These are phyloP conservation scores for Scolanthus callimorphus DNA, from an alignment of 92 coral and sea anemone species.

Conservation along the genomic window DNA sequence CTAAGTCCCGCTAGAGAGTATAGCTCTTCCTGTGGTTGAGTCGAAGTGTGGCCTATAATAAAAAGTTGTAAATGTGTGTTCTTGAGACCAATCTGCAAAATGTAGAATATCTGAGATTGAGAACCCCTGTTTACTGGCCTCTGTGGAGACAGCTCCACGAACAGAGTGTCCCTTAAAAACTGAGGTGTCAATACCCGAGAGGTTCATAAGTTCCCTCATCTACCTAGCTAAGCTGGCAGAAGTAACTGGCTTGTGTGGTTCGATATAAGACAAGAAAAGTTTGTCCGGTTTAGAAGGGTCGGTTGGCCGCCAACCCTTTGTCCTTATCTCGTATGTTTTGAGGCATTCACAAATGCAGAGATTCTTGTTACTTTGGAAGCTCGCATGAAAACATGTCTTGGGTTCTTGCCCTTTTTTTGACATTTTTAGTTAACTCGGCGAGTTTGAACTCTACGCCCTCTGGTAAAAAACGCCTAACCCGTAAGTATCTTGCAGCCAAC, in stretches of 20 bases:
- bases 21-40: slow-evolving; percentile 26
- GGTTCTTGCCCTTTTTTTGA: slow-evolving; percentile 1
- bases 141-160: slow-evolving; percentile 37
- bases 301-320: slow-evolving; percentile 2
- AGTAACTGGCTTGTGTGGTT: slow-evolving; percentile 21
- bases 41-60: slow-evolving; percentile 41
- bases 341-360: slow-evolving; percentile 23
- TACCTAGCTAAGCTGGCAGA: slow-evolving; percentile 19
- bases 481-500: slow-evolving; percentile 32
- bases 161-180: slow-evolving; percentile 41
- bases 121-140: slow-evolving; percentile 26
- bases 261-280: slow-evolving; percentile 15
- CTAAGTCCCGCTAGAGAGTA: slow-evolving; percentile 19
- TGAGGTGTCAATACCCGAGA: slow-evolving; percentile 3
- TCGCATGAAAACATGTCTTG: slow-evolving; percentile 6
- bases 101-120: slow-evolving; percentile 28
- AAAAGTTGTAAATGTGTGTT: slow-evolving; percentile 22
- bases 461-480: slow-evolving; percentile 10
- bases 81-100: slow-evolving; percentile 47
- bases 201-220: background rate
- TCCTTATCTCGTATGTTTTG: slow-evolving; percentile 7
- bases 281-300: slow-evolving; percentile 14
- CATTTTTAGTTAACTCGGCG: slow-evolving; percentile 3
- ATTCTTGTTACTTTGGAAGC: background rate
- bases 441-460: slow-evolving; percentile 5